A percentile compares a stretch with the other conserved stretches of the same genome.
These are phyloP conservation scores for Hypomecis punctinalis DNA, from an alignment of 2,888 invertebrate genomes.

Conservation along the genomic window DNA sequence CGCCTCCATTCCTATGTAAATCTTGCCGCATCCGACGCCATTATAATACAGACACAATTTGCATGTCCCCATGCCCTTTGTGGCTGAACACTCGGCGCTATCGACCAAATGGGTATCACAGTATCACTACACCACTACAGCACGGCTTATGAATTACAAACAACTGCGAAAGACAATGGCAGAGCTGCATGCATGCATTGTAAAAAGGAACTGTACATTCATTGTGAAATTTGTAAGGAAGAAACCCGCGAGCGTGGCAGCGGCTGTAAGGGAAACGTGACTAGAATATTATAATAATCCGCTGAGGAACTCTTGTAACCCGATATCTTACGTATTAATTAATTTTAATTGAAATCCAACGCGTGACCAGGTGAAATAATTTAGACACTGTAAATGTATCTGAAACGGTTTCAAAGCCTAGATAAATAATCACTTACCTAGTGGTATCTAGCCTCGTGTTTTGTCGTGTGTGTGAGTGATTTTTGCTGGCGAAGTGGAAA, in stretches of 20 bases:
- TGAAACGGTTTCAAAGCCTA: background rate
- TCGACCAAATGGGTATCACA: conserved; percentile 40
- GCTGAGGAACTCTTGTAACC: conserved; percentile 56
- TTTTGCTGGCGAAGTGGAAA: too few relatives aligned
- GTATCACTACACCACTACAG: conserved; percentile 36
- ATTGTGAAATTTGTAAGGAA: conserved; percentile 26
- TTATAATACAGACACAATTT: conserved; percentile 76
- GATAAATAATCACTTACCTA: too few relatives aligned
- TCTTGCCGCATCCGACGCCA: conserved; percentile 68
- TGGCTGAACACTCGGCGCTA: conserved; percentile 47
- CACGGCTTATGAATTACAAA: conserved; percentile 63
- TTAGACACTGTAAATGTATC: conserved; percentile 37
- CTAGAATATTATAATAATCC: conserved; percentile 69
- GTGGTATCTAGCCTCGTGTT: too few relatives aligned
- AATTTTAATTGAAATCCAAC: conserved; percentile 66
- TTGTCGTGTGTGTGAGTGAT: too few relatives aligned
- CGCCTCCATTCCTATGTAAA: conserved; percentile 81
- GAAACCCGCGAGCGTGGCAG: conserved; percentile 35
- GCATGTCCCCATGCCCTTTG: conserved; percentile 76
- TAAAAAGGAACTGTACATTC: conserved; percentile 18
- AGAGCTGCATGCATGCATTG: conserved; percentile 21
- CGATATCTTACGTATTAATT: conserved; percentile 63
- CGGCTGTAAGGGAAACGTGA: conserved; percentile 53
- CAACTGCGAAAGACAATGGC: conserved; percentile 58
- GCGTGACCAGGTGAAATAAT: conserved; percentile 50